Conservation (phyloP, 2,888 invertebrate species). For the Nemoura dubitans region DNA sequence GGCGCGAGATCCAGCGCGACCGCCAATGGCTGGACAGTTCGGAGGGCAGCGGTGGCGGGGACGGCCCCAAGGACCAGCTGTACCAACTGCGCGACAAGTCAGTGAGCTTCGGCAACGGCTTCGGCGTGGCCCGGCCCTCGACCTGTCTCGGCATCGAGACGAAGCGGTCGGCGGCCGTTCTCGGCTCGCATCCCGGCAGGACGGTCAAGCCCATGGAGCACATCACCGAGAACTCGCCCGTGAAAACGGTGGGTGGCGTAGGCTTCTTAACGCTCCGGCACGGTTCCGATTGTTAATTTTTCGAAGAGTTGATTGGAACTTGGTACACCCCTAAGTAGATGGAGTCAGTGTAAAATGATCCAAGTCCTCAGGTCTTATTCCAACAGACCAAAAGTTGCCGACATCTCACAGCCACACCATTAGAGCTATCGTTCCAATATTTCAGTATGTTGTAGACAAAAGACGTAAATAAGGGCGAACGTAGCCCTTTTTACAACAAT, state of each 20-base stretch:
- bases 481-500: too few species aligned
- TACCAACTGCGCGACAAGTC: slow-evolving; percentile 76
- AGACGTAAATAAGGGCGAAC: too few species aligned
- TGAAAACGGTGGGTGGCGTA: not conserved
- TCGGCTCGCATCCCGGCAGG: slow-evolving; percentile 50
- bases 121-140: slow-evolving; percentile 70
- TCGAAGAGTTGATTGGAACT: too few species aligned
- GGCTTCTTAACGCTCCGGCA: too few species aligned
- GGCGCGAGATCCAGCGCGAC: slow-evolving; percentile 75
- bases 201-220: slow-evolving; percentile 47
- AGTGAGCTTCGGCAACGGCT: slow-evolving; percentile 78
- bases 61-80: slow-evolving; percentile 59
- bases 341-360: too few species aligned
- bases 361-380: too few species aligned
- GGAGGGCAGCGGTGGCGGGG: slow-evolving; percentile 49
- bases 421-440: too few species aligned
- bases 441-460: too few species aligned
- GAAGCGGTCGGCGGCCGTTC: slow-evolving; percentile 44
- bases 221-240: slow-evolving; percentile 29
- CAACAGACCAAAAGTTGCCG: too few species aligned
- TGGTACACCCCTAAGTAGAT: too few species aligned
- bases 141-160: slow-evolving; percentile 68
- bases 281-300: too few species aligned
- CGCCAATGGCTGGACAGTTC: slow-evolving; percentile 61
- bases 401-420: too few species aligned